A percentile compares a stretch with the other conserved stretches of the same genome.
These are phyloP conservation scores for Bactericera cockerelli DNA, from an alignment of 1,140 invertebrate species.

Conservation along the genomic window DNA sequence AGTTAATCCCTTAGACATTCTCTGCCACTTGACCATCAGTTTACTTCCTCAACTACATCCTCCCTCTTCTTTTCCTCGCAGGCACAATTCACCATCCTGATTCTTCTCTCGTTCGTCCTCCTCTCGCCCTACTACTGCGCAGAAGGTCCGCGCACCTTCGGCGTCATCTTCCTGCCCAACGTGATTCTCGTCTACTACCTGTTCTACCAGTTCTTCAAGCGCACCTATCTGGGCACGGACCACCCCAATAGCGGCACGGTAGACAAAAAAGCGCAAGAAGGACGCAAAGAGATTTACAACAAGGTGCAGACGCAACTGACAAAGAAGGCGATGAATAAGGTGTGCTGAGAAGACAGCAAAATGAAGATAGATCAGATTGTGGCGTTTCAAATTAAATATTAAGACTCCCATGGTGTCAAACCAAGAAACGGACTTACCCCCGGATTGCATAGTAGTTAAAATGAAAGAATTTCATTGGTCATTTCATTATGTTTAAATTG, in stretches of 20 bases:
- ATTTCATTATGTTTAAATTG: too few species aligned
- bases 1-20: too few species aligned
- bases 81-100: slow-evolving; percentile 46
- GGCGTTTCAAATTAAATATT: too few species aligned
- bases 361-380: too few species aligned
- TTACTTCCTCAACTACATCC: too few species aligned
- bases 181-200: slow-evolving; percentile 47
- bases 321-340: neutral
- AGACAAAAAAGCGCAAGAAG: neutral
- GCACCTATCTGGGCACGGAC: slow-evolving; percentile 29
- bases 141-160: slow-evolving; percentile 33
- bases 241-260: slow-evolving; percentile 9
- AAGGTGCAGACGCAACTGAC: neutral
- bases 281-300: neutral
- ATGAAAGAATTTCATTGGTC: too few species aligned
- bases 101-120: slow-evolving; percentile 32
- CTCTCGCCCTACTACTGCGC: slow-evolving; percentile 38
- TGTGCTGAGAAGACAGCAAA: neutral
- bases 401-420: too few species aligned
- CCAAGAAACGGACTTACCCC: too few species aligned
- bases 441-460: too few species aligned
- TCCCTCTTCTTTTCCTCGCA: too few species aligned
- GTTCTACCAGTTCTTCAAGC: slow-evolving; percentile 50
- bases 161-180: slow-evolving; percentile 40
- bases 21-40: too few species aligned